Evolutionary conservation across 2,888 invertebrate genomes (phyloP).

Genomic region (Sturmia bella): DNA sequence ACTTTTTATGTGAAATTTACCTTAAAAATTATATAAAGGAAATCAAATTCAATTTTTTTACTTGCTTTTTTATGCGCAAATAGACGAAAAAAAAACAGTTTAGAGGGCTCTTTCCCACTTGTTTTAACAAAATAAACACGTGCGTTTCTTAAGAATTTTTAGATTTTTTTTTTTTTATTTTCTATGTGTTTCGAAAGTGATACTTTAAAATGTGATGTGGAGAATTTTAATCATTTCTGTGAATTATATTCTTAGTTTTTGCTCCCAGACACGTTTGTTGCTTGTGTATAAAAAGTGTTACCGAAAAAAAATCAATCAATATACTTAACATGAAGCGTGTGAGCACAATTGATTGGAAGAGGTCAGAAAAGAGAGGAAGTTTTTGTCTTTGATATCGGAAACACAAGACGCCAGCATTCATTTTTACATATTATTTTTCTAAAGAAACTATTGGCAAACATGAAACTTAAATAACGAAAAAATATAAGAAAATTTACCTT

Average conservation of each 20-base stretch:
- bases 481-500: no score
- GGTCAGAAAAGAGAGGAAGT: not conserved
- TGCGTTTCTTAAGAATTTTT: constrained; percentile 42
- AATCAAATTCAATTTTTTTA: constrained; percentile 38
- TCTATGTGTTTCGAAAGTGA: constrained; percentile 32
- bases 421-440: no score
- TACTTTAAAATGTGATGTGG: constrained; percentile 53
- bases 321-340: no score
- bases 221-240: constrained; percentile 68
- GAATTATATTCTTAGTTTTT: constrained; percentile 54
- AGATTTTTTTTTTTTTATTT: not conserved
- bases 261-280: not conserved
- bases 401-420: no score
- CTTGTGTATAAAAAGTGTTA: not conserved
- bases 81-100: constrained; percentile 18
- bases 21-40: constrained; percentile 56
- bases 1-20: constrained; percentile 61
- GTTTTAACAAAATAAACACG: constrained; percentile 72
- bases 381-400: no score
- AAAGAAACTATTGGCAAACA: no score
- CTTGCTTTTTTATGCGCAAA: not conserved
- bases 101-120: constrained; percentile 66
- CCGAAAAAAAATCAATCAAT: not conserved
- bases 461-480: no score
- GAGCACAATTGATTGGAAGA: not conserved